Evolutionary conservation across 2,888 invertebrate genomes (phyloP).

Genomic region (Zootermopsis nevadensis): DNA sequence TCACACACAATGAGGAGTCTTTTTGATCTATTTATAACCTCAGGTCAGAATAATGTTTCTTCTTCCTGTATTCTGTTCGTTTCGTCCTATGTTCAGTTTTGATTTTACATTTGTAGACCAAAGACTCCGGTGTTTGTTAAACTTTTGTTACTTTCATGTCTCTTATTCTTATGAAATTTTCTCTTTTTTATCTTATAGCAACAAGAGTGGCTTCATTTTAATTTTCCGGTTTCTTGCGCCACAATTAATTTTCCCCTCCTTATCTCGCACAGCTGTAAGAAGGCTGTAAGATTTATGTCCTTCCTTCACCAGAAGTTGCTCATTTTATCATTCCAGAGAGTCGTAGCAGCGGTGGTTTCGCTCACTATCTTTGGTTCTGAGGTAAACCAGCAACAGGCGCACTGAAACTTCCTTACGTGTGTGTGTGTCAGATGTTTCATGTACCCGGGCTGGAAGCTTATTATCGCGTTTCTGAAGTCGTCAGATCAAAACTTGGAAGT

Average conservation of each 20-base stretch:
- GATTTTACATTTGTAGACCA: background rate
- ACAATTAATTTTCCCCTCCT: constrained; percentile 50
- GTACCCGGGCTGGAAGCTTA: too few relatives aligned
- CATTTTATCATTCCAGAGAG: constrained; percentile 44
- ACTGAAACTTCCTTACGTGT: too few relatives aligned
- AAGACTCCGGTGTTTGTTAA: constrained; percentile 27
- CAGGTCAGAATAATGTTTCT: too few relatives aligned
- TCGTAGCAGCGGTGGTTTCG: background rate
- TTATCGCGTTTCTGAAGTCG: too few relatives aligned
- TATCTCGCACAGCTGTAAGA: constrained; percentile 49
- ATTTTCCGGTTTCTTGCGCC: constrained; percentile 52
- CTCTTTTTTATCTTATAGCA: constrained; percentile 41
- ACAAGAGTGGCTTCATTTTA: constrained; percentile 51
- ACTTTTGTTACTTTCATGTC: constrained; percentile 20
- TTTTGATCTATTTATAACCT: too few relatives aligned
- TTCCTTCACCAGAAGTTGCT: constrained; percentile 37
- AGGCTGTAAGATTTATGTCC: constrained; percentile 48
- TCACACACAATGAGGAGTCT: too few relatives aligned
- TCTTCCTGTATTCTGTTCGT: too few relatives aligned
- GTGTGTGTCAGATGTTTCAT: too few relatives aligned
- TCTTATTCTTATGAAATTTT: background rate
- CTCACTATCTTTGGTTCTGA: constrained; percentile 2
- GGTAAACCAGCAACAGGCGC: background rate
- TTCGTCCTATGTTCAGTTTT: background rate
- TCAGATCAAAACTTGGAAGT: too few relatives aligned